Conservation (phyloP, 2,797 vertebrate species). For the Anguilla megastoma region DNA sequence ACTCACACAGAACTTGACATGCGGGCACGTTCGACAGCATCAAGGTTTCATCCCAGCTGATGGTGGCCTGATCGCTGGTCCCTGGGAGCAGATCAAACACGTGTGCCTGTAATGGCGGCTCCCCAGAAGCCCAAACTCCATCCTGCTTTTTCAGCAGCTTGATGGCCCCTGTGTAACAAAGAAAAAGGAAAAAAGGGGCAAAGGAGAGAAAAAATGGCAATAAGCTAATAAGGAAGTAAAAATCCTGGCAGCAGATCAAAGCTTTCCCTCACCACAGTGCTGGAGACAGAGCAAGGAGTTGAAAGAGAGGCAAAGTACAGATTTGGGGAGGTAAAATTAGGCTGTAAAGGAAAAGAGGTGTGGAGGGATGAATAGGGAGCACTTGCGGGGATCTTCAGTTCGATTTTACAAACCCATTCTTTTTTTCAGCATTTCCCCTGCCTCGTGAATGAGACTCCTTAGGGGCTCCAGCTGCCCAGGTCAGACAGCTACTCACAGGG, state of each 20-base stretch:
- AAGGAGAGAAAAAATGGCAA: constrained; percentile 28
- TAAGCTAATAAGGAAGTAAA: constrained; percentile 32
- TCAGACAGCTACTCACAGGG: neutral
- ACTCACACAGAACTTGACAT: neutral
- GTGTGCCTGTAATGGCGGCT: constrained; percentile 36
- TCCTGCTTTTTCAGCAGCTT: neutral
- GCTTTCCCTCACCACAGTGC: neutral
- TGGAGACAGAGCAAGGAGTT: neutral
- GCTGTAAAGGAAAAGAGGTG: neutral
- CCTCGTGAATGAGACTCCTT: neutral
- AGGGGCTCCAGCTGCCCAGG: neutral
- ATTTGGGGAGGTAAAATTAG: neutral
- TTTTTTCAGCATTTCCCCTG: neutral
- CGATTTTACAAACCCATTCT: neutral
- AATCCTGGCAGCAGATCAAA: constrained; percentile 28
- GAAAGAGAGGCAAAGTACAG: neutral
- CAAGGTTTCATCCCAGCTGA: constrained; percentile 29
- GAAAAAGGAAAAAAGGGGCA: neutral
- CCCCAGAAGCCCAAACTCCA: constrained; percentile 13
- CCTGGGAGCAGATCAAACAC: constrained; percentile 40
- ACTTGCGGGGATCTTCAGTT: neutral
- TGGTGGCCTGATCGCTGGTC: constrained; percentile 34
- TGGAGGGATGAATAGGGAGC: neutral
- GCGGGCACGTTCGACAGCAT: too few relatives aligned
- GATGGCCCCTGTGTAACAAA: neutral